Evolutionary conservation across 1,140 invertebrate genomes (phyloP).

Genomic region (Heliconius nattereri): DNA sequence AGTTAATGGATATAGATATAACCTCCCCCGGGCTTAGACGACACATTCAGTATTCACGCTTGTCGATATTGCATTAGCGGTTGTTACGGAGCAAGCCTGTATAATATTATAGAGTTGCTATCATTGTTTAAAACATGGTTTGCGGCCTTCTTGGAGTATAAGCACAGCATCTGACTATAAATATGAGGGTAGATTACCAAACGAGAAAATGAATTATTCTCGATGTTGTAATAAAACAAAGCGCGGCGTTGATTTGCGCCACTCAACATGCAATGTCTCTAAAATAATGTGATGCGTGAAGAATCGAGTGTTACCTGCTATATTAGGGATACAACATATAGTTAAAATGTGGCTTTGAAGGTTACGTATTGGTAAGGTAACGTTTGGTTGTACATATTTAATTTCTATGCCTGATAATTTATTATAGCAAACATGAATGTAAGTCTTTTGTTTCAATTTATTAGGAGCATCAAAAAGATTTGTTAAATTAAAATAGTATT

Average conservation of each 20-base stretch:
- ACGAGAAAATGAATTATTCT: too few relatives aligned
- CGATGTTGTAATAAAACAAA: too few relatives aligned
- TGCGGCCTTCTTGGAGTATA: neutral
- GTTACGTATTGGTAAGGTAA: too few relatives aligned
- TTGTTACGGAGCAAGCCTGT: neutral
- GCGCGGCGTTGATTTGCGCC: too few relatives aligned
- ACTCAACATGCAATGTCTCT: too few relatives aligned
- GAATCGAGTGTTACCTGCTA: too few relatives aligned
- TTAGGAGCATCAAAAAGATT: neutral
- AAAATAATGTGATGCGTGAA: too few relatives aligned
- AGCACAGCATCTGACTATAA: too few relatives aligned
- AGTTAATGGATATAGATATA: constrained; percentile 3
- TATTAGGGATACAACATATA: too few relatives aligned
- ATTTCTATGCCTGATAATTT: neutral
- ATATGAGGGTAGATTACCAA: too few relatives aligned
- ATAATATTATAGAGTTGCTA: neutral
- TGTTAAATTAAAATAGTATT: neutral
- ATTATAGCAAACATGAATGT: neutral
- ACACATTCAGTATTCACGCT: neutral
- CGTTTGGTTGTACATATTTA: neutral
- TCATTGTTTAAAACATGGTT: neutral
- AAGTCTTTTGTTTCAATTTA: neutral
- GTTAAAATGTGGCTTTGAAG: too few relatives aligned
- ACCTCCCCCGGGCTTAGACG: neutral
- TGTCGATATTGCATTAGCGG: neutral